phyloP scores from a whole-genome alignment of 2,113 vertebrate genomes.

The Alectura lathami region DNA sequence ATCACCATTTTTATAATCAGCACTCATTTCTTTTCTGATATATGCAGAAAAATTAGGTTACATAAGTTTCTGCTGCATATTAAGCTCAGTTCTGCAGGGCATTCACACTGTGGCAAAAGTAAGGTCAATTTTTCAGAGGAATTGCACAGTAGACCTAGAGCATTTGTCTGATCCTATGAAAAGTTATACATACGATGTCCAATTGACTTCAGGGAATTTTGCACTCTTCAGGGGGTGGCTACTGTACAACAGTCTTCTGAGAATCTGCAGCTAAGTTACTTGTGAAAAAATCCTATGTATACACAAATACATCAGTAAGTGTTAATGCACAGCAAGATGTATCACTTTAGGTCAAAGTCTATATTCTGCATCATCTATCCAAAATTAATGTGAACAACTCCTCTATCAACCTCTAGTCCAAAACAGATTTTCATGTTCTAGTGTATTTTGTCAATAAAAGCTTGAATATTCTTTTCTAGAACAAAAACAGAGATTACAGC shows the following conservation, averaged over 20 bases:
- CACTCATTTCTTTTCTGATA: background rate
- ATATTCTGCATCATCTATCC: background rate
- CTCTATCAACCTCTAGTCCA: background rate
- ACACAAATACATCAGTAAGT: background rate
- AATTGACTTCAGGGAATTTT: constrained; percentile 1
- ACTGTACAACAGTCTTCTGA: background rate
- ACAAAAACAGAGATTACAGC: background rate
- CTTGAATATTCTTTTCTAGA: background rate
- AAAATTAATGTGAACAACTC: background rate
- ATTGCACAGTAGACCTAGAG: background rate
- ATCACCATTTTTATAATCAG: background rate
- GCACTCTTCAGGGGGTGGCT: background rate
- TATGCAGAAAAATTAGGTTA: background rate
- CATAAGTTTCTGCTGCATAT: background rate
- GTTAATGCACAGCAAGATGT: background rate
- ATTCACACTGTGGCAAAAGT: background rate
- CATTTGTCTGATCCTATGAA: background rate
- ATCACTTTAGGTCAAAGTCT: background rate
- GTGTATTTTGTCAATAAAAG: background rate
- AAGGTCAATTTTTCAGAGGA: background rate
- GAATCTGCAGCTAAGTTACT: background rate
- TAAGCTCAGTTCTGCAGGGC: background rate
- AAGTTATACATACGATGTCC: background rate
- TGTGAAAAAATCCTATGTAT: background rate
- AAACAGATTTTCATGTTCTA: background rate